Conservation (phyloP, 2,113 vertebrate species). For the Grallaria varia region DNA sequence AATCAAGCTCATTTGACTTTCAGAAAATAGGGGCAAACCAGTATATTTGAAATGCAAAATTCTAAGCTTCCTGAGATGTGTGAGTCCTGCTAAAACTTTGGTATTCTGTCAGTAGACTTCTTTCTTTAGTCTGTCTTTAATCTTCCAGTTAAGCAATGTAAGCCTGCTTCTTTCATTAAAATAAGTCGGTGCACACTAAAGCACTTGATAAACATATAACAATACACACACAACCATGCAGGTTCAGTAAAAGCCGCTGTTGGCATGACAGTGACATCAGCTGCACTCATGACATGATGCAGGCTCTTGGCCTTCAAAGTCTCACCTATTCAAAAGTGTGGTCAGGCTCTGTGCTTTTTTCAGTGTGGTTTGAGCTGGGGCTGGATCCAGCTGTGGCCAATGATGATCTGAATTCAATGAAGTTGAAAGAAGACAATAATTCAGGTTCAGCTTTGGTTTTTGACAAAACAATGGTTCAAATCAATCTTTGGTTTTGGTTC, state of each 20-base stretch:
- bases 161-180: background rate
- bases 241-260: background rate
- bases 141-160: background rate
- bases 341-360: background rate
- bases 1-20: constrained; percentile 28
- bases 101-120: background rate
- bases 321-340: background rate
- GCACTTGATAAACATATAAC: background rate
- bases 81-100: background rate
- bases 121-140: background rate
- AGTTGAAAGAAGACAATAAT: constrained; percentile 29
- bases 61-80: background rate
- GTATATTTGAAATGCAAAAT: background rate
- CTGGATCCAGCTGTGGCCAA: constrained; percentile 11
- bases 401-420: constrained; percentile 25
- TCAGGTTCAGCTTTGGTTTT: constrained; percentile 47
- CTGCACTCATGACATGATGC: background rate
- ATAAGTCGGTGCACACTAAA: background rate
- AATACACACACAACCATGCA: background rate
- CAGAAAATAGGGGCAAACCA: background rate
- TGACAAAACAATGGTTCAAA: constrained; percentile 51
- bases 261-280: background rate
- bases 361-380: background rate
- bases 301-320: background rate
- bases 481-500: constrained; percentile 50